Evolutionary conservation across 2,113 vertebrate species (phyloP).

Genomic region (Corythoichthys haematopterus): DNA sequence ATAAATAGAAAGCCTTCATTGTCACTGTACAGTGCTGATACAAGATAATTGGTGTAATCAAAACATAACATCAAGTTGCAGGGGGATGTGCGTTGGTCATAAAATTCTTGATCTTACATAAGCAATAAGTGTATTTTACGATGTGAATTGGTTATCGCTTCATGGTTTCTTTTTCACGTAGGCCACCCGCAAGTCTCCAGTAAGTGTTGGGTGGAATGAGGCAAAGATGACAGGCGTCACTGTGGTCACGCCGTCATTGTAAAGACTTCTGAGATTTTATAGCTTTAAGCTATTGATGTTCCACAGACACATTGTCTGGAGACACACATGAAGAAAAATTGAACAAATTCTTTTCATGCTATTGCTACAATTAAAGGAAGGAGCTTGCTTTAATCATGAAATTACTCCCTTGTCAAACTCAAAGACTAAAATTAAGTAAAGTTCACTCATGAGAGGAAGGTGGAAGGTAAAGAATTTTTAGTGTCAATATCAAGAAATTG

Average conservation of each 20-base stretch:
- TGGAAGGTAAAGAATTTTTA: too few relatives aligned
- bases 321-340: slow-evolving; percentile 1
- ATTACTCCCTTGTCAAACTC: slow-evolving; percentile 33
- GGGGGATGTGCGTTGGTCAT: too few relatives aligned
- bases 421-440: neutral
- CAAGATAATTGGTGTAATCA: too few relatives aligned
- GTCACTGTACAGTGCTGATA: too few relatives aligned
- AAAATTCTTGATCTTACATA: too few relatives aligned
- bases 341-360: slow-evolving; percentile 25
- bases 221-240: slow-evolving; percentile 21
- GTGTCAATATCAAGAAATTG: too few relatives aligned
- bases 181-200: neutral
- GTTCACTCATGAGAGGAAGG: too few relatives aligned
- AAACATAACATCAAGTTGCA: too few relatives aligned
- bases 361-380: slow-evolving; percentile 47
- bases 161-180: too few relatives aligned
- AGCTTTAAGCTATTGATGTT: slow-evolving; percentile 24
- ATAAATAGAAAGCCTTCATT: too few relatives aligned
- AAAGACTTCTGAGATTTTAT: slow-evolving; percentile 23
- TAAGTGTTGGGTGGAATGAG: slow-evolving; percentile 16
- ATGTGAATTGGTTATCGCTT: too few relatives aligned
- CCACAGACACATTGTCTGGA: slow-evolving; percentile 30
- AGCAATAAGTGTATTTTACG: too few relatives aligned
- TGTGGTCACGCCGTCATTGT: slow-evolving; percentile 24
- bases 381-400: slow-evolving; percentile 50